Conservation (phyloP, 2,888 invertebrate genomes). For the Cynaeus angustus region DNA sequence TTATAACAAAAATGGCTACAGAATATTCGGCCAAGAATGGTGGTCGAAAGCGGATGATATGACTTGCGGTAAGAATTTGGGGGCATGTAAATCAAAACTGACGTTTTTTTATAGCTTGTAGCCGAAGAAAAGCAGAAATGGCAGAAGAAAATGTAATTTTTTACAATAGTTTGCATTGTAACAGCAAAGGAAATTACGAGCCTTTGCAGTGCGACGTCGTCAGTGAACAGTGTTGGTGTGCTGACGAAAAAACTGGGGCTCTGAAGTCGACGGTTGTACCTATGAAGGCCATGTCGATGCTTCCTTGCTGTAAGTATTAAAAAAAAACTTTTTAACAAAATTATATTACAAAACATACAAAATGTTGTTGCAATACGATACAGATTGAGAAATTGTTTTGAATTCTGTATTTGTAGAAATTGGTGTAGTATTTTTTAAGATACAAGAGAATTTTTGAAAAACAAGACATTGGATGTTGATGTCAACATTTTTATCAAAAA, state of each 20-base stretch:
- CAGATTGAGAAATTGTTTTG: too few relatives aligned
- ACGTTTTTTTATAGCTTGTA: slow-evolving; percentile 75
- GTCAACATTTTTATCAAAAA: too few relatives aligned
- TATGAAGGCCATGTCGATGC: slow-evolving; percentile 74
- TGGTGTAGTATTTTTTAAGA: too few relatives aligned
- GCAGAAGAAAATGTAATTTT: slow-evolving; percentile 47
- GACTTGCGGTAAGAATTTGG: slow-evolving; percentile 76
- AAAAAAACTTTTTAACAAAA: too few relatives aligned
- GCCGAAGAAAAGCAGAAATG: slow-evolving; percentile 75
- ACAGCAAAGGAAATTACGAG: slow-evolving; percentile 79
- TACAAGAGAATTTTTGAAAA: too few relatives aligned
- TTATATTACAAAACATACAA: not conserved
- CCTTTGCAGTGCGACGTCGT: slow-evolving; percentile 77
- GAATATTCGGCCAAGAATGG: slow-evolving; percentile 81
- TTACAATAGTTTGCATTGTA: slow-evolving; percentile 76
- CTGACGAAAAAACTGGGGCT: slow-evolving; percentile 76
- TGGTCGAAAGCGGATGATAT: slow-evolving; percentile 75
- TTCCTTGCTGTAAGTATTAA: slow-evolving; percentile 83
- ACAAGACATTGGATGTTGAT: too few relatives aligned
- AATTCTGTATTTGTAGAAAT: too few relatives aligned
- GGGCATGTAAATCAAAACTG: not conserved
- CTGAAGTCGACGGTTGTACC: slow-evolving; percentile 75
- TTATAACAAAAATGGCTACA: slow-evolving; percentile 74
- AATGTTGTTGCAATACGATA: too few relatives aligned
- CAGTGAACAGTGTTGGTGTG: slow-evolving; percentile 81